A percentile compares a stretch with the other conserved stretches of the same genome.
phyloP scores from a whole-genome alignment of 2,888 invertebrate species.

The Drosophila kambysellisi region DNA sequence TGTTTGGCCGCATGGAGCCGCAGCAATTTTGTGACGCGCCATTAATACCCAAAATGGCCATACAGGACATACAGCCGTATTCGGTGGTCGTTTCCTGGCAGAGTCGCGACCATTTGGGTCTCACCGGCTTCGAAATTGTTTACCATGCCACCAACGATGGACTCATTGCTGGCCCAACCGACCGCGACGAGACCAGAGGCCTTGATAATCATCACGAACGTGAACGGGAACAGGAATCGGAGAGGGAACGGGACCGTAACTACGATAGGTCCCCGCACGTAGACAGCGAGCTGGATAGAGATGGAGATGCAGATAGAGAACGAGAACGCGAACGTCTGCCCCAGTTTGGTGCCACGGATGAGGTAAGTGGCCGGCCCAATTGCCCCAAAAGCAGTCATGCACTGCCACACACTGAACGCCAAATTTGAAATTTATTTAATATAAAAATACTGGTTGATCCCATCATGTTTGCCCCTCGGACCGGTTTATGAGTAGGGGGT shows the following conservation, averaged over 20 bases:
- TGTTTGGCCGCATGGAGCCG: conserved; percentile 91
- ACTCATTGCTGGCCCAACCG: conserved; percentile 54
- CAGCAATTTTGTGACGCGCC: conserved; percentile 94
- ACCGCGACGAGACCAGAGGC: conserved; percentile 37
- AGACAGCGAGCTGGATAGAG: conserved; percentile 14
- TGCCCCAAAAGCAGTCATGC: background rate
- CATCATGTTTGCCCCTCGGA: background rate
- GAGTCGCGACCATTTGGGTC: conserved; percentile 93
- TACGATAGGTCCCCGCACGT: background rate
- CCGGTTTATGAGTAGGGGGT: background rate
- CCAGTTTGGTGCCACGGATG: conserved; percentile 59
- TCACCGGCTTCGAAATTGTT: conserved; percentile 94
- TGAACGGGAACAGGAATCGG: conserved; percentile 23
- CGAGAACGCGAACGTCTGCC: conserved; percentile 28
- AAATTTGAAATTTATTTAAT: conserved; percentile 62
- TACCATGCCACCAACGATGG: conserved; percentile 90
- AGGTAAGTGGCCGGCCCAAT: conserved; percentile 57
- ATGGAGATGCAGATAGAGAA: no score
- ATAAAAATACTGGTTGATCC: conserved; percentile 34
- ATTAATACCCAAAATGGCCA: conserved; percentile 92
- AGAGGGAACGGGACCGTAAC: conserved; percentile 18
- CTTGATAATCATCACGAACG: conserved; percentile 35
- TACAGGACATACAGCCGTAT: conserved; percentile 95
- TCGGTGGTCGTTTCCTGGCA: conserved; percentile 96
- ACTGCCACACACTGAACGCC: conserved; percentile 13